Percentiles rank a stretch among this genome's conserved stretches.
Conservation (phyloP, 2,113 vertebrate species). For the Dasyprocta punctata region DNA sequence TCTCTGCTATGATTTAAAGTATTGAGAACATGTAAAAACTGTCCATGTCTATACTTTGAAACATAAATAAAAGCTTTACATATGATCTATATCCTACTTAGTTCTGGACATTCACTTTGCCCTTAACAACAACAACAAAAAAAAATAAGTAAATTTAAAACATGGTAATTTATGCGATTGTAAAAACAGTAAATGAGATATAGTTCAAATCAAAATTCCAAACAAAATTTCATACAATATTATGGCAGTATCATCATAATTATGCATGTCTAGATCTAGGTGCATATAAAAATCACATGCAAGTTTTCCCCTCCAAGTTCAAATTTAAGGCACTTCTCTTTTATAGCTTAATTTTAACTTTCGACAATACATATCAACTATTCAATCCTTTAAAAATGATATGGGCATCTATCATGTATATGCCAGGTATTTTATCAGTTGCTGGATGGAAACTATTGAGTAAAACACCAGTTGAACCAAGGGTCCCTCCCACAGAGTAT, state of each 20-base stretch:
- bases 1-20: conserved; percentile 31
- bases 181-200: neutral
- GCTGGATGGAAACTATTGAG: neutral
- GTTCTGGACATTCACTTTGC: conserved; percentile 9
- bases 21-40: neutral
- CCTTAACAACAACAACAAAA: neutral
- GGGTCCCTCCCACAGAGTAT: neutral
- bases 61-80: neutral
- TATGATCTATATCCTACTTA: neutral
- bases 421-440: neutral
- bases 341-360: conserved; percentile 29
- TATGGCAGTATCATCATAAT: neutral
- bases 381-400: neutral
- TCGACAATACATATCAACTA: neutral
- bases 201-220: conserved; percentile 7
- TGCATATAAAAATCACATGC: neutral
- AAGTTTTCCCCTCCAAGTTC: conserved; percentile 29
- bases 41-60: neutral
- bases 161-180: neutral
- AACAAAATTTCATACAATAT: conserved; percentile 18
- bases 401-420: neutral
- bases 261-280: neutral
- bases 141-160: conserved; percentile 36
- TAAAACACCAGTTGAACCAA: neutral
- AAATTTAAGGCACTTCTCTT: conserved; percentile 15